phyloP scores from a whole-genome alignment of 1,140 invertebrate genomes.

The Bradysia coprophila region DNA sequence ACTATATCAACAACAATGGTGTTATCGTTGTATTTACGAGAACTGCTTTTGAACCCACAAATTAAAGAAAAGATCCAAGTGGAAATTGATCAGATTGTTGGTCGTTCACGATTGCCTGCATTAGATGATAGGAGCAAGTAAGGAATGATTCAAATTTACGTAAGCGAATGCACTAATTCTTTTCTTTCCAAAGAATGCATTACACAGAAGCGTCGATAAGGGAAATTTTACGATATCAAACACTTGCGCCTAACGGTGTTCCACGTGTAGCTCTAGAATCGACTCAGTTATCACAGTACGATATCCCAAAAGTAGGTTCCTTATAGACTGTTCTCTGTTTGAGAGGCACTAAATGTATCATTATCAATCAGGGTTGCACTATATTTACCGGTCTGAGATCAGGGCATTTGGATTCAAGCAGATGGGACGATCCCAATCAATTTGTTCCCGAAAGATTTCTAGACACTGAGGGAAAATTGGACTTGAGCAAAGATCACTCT shows the following conservation, averaged over 20 bases:
- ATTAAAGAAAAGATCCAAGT: slow-evolving; percentile 39
- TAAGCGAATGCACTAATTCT: neutral
- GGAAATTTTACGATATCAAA: slow-evolving; percentile 32
- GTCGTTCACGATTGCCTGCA: slow-evolving; percentile 33
- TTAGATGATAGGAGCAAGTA: slow-evolving; percentile 36
- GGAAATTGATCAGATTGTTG: slow-evolving; percentile 50
- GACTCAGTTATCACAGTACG: slow-evolving; percentile 26
- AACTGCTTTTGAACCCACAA: slow-evolving; percentile 39
- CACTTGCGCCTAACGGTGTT: slow-evolving; percentile 33
- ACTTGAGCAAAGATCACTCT: slow-evolving; percentile 21
- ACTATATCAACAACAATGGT: slow-evolving; percentile 23
- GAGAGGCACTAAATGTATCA: neutral
- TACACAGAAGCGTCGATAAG: slow-evolving; percentile 38
- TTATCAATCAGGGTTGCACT: slow-evolving; percentile 22
- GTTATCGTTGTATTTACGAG: slow-evolving; percentile 35
- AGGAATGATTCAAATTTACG: neutral
- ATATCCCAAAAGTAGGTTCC: slow-evolving; percentile 28
- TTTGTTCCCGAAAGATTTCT: slow-evolving; percentile 46
- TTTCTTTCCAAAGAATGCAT: slow-evolving; percentile 16
- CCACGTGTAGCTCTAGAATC: slow-evolving; percentile 25
- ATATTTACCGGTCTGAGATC: slow-evolving; percentile 29
- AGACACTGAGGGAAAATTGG: slow-evolving; percentile 11
- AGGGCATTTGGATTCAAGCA: slow-evolving; percentile 30
- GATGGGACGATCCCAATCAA: slow-evolving; percentile 47
- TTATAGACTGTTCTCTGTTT: neutral